Conservation (phyloP, 2,113 vertebrate species). For the Brachyistius frenatus region DNA sequence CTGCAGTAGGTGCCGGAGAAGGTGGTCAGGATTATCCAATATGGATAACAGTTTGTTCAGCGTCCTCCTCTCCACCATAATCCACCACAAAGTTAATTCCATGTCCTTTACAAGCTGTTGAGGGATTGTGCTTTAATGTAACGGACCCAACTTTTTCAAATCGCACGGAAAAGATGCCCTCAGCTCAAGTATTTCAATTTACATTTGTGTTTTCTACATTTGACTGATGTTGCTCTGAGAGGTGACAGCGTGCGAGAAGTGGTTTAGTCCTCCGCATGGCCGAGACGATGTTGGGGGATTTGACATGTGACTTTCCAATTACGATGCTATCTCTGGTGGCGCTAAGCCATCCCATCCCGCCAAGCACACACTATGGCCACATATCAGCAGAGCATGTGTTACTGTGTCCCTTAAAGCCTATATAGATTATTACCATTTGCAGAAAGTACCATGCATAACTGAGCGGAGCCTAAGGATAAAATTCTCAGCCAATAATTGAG, state of each 20-base stretch:
- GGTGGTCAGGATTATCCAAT: no score
- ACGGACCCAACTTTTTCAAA: conserved; percentile 27
- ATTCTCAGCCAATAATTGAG: conserved; percentile 71
- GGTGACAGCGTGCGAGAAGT: not conserved
- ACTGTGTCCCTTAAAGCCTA: conserved; percentile 55
- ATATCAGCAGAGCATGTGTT: conserved; percentile 46
- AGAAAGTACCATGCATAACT: conserved; percentile 57
- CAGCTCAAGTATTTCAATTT: conserved; percentile 26
- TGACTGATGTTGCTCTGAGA: conserved; percentile 25
- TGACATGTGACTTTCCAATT: conserved; percentile 60
- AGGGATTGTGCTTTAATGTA: conserved; percentile 27
- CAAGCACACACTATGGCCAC: conserved; percentile 52
- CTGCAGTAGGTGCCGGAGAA: no score
- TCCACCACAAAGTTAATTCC: not conserved
- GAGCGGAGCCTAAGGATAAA: conserved; percentile 64
- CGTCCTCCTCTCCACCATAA: not conserved
- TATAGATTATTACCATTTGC: conserved; percentile 68
- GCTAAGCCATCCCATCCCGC: conserved; percentile 35
- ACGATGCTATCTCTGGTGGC: conserved; percentile 59
- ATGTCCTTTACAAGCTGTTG: not conserved
- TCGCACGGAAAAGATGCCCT: conserved; percentile 13
- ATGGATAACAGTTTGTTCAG: no score
- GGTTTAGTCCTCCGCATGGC: conserved; percentile 29
- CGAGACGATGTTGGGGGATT: conserved; percentile 11
- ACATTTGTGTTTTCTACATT: conserved; percentile 48